A percentile compares a stretch with the other conserved stretches of the same genome.
These are phyloP conservation scores for Crypturellus undulatus DNA, from an alignment of 2,113 vertebrate species.

Conservation along the genomic window DNA sequence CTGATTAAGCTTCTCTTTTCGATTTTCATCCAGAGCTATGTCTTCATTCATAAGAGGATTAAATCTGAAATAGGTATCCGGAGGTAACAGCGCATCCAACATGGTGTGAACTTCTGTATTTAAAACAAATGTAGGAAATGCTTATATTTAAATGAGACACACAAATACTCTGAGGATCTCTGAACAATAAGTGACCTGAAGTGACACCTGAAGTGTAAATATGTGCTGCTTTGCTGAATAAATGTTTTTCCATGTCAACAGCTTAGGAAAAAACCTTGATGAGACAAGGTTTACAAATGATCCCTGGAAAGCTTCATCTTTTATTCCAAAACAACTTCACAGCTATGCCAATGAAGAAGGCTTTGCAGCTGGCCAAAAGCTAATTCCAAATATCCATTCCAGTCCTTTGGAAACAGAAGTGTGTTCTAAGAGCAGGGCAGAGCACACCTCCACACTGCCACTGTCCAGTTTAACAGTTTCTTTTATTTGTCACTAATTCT, in stretches of 20 bases:
- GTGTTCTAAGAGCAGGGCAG: neutral
- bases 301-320: neutral
- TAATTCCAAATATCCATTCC: neutral
- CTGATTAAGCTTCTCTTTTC: conserved; percentile 89
- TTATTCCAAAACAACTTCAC: neutral
- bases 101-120: conserved; percentile 93
- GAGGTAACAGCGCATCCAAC: conserved; percentile 90
- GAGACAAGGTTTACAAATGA: neutral
- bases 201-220: neutral
- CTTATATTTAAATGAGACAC: neutral
- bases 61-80: conserved; percentile 94
- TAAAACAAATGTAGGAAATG: conserved; percentile 28
- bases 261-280: neutral
- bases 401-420: neutral
- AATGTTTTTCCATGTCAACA: neutral
- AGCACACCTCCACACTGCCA: neutral
- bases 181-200: neutral
- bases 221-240: neutral
- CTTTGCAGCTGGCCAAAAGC: neutral
- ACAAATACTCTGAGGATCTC: neutral
- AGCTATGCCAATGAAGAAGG: neutral
- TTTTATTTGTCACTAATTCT: neutral
- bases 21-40: conserved; percentile 91
- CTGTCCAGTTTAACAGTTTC: neutral
- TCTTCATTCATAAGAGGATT: conserved; percentile 94